Conservation (phyloP, 1,140 invertebrate species). For the Drosophila takahashii region DNA sequence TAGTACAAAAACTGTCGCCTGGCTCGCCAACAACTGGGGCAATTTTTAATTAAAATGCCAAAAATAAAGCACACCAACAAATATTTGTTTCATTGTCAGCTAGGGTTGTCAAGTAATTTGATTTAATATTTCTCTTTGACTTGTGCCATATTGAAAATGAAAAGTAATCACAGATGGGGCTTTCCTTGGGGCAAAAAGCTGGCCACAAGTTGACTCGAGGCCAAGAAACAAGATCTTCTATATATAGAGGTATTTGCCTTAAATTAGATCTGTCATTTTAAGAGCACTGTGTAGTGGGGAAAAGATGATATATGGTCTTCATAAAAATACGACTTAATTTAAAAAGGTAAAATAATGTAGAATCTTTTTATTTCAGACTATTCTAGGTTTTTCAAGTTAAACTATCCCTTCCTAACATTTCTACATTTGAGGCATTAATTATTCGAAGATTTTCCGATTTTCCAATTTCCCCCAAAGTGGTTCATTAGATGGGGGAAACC, state of each 20-base stretch:
- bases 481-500: slow-evolving; percentile 7
- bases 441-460: slow-evolving; percentile 17
- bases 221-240: slow-evolving; percentile 37
- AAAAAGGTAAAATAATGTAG: too few relatives aligned
- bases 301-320: not conserved
- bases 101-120: slow-evolving; percentile 51
- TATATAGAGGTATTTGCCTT: not conserved
- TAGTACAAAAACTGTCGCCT: slow-evolving; percentile 27
- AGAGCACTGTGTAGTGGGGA: not conserved
- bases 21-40: slow-evolving; percentile 51
- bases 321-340: too few relatives aligned
- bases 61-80: slow-evolving; percentile 45
- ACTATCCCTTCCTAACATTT: not conserved
- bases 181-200: not conserved
- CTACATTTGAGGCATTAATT: slow-evolving; percentile 7
- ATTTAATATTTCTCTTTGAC: slow-evolving; percentile 42
- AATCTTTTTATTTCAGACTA: too few relatives aligned
- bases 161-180: slow-evolving; percentile 30
- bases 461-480: slow-evolving; percentile 17
- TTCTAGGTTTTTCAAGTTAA: not conserved
- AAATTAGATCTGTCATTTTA: slow-evolving; percentile 5
- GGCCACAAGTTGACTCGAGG: slow-evolving; percentile 26
- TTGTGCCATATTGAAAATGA: slow-evolving; percentile 42
- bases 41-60: slow-evolving; percentile 66
- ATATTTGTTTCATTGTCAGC: slow-evolving; percentile 60